Evolutionary conservation across 2,113 vertebrate species (phyloP), one percentile per base, ranked within the genome.

Genomic region (Jaculus jaculus): DNA sequence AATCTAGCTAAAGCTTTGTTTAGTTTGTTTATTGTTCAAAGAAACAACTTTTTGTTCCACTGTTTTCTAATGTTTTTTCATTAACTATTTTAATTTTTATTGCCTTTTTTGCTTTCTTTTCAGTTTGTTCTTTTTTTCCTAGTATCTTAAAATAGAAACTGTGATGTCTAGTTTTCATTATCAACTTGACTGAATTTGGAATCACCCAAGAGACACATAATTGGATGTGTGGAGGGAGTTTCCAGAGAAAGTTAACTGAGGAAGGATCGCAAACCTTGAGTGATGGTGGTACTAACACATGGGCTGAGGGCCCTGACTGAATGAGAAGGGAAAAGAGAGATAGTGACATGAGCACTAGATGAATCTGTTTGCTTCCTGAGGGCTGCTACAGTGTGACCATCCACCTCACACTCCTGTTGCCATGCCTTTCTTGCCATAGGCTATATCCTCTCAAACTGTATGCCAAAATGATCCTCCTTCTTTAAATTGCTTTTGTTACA

Each of bases 11-110:
- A 69, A 75, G 5, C 2, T 81, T 81, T 86, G 21, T 85, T 79
- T 69, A 63, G 63, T 87, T 87, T 72, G 47, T 42, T 86, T 28
- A 66, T 87, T 72, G 47, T 42, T 86, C 34, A 66, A 79, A 74
- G 13, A 68, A 63, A 79, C 15, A 80, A 61, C 30, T 74, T 89
- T 77, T 72, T 42, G 2, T 79, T 61, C 42, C 17, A 30, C 47
- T 84, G 58, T 58, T 87, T 94, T 94, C 69, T 10, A n/a, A n/a
- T n/a, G n/a, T 34, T 89, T 75, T 84, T 80, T 89, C 17, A 71
- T 85, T 77, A 90, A 42, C 75, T 86, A 73, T 89, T 66, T 61
- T 28, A 16, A 47, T 37, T 73, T 74, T 85, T 89, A 51, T 69
- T 54, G 74, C 26, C 15, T 69, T 17, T 58, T 69, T 24, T 3